Base-by-base conservation (phyloP, 2,888 invertebrate genomes). In the Dinocampus coccinellae region DNA sequence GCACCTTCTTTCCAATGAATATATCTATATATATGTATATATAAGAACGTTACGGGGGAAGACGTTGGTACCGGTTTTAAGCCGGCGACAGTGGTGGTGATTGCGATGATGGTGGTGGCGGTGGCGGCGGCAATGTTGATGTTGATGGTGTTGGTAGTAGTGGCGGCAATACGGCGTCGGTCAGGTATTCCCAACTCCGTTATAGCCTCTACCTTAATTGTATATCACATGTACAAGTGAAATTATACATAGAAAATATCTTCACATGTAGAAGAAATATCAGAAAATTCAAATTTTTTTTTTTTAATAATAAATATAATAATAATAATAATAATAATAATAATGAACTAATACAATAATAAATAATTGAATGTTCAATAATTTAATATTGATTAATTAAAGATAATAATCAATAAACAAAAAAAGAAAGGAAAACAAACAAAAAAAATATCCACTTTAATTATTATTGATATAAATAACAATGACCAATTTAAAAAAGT, bases 111-210 rank as follows among this genome's bases (percentile, higher is more conserved):
- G 81, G 78, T 77, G 78, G 77, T 84, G 83, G 83, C 84, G 84
- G 84, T 83, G 77, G 76, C 76, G 77, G 75, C 78, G 70, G 55
- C 68, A 53, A 65, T 71, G 58, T 60, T 65, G 52, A 68, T n/a
- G n/a, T n/a, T n/a, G 70, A 60, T 65, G 42, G 68, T 71, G 58
- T 60, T 65, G 52, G 70, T 68, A 67, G 66, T 65, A 47, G 69
- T 63, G 70, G 69, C 39, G 70, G 64, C 68, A 73, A 63, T 70
- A 69, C 74, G 73, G 71, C 69, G 69, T 55, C 69, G 69, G 76
- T 78, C 83, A 81, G 84, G 81, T 82, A 83, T 84, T 81, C 81
- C 81, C 77, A 75, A 78, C 80, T 82, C 84, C 84, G 83, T 84
- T 83, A 83, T 80, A 39, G 47, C 47, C 47, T 47, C 79, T 80